These are phyloP conservation scores for Meloidogyne floridensis DNA, from an alignment of 1,140 invertebrate species.

Conservation along the genomic window DNA sequence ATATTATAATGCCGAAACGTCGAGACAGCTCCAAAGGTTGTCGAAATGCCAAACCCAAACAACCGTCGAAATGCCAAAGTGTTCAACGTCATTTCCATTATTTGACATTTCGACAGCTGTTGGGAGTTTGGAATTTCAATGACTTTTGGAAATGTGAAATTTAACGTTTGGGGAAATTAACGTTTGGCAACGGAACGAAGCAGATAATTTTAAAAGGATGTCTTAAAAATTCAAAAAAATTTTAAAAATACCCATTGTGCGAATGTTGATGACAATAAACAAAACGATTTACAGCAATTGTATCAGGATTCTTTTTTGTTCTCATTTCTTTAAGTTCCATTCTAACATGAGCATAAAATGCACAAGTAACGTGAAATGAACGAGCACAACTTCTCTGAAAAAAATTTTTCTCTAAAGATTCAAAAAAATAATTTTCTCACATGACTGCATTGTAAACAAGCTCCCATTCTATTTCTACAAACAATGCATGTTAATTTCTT, in stretches of 20 bases:
- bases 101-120: too few relatives aligned
- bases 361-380: slow-evolving; percentile 50
- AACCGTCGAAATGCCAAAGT: too few relatives aligned
- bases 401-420: background rate
- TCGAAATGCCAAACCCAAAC: too few relatives aligned
- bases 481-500: slow-evolving; percentile 94
- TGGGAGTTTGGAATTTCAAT: too few relatives aligned
- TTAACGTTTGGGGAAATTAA: too few relatives aligned
- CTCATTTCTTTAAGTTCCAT: slow-evolving; percentile 41
- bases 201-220: too few relatives aligned
- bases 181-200: too few relatives aligned
- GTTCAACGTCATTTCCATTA: too few relatives aligned
- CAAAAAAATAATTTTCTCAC: slow-evolving; percentile 21
- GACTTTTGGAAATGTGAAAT: too few relatives aligned
- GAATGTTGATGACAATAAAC: slow-evolving; percentile 48
- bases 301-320: slow-evolving; percentile 29
- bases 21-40: too few relatives aligned
- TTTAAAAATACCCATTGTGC: slow-evolving; percentile 20
- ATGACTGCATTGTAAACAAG: slow-evolving; percentile 86
- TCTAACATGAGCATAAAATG: slow-evolving; percentile 42
- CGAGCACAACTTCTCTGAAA: slow-evolving; percentile 41
- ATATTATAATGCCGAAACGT: background rate
- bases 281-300: slow-evolving; percentile 45
- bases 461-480: slow-evolving; percentile 90
- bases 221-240: background rate